Percentiles rank a stretch among this genome's conserved stretches.
Evolutionary conservation across 2,113 vertebrate genomes (phyloP).

Genomic region (Pomatostomus ruficeps): DNA sequence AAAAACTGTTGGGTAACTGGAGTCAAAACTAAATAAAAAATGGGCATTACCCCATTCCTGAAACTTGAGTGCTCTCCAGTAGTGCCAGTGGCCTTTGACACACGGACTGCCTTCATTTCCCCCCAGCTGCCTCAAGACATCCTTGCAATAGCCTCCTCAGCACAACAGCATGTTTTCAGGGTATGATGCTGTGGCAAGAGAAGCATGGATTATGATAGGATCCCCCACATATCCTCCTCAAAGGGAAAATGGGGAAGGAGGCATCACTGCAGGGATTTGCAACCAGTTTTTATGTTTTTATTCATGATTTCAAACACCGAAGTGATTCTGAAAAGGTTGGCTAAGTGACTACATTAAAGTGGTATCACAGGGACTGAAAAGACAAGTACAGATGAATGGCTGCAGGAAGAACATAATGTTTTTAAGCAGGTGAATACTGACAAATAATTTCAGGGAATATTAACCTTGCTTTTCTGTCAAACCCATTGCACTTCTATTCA

Average conservation of each 20-base stretch:
- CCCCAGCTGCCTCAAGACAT: background rate
- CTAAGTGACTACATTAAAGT: background rate
- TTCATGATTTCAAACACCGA: background rate
- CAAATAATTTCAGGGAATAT: background rate
- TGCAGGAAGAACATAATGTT: background rate
- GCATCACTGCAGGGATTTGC: background rate
- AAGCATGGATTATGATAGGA: rapidly evolving
- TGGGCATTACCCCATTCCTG: background rate
- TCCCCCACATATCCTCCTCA: background rate
- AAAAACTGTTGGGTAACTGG: background rate
- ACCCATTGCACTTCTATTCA: background rate
- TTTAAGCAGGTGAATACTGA: background rate
- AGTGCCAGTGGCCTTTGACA: background rate
- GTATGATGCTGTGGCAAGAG: background rate
- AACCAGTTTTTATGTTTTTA: background rate
- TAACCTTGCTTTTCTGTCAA: background rate
- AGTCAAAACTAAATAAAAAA: background rate
- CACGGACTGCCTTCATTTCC: background rate
- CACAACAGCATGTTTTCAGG: background rate
- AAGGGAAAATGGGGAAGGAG: background rate
- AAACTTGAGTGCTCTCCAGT: background rate
- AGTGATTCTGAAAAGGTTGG: background rate
- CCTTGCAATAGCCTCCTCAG: background rate
- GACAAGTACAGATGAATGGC: background rate
- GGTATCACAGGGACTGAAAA: background rate